Evolutionary conservation across 1,140 invertebrate genomes (phyloP).

Genomic region (Portunus trituberculatus): DNA sequence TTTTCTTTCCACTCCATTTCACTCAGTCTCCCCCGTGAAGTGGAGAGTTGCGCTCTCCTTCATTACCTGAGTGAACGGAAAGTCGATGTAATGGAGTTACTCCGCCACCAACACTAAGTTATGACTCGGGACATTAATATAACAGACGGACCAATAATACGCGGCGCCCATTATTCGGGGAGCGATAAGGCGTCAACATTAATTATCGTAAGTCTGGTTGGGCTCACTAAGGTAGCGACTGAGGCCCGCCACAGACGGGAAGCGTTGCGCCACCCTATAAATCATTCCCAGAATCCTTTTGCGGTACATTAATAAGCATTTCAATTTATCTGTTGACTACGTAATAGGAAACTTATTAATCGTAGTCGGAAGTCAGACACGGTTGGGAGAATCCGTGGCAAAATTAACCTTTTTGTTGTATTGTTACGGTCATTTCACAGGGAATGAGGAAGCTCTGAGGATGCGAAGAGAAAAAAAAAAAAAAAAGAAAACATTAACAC

Average conservation of each 20-base stretch:
- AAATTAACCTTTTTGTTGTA: too few species aligned
- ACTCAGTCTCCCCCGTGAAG: neutral
- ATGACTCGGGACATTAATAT: conserved; percentile 55
- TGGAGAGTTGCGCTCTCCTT: neutral
- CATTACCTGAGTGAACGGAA: neutral
- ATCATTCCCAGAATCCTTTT: neutral
- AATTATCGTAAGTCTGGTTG: conserved; percentile 21
- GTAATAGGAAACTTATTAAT: neutral
- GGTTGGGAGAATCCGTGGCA: too few species aligned
- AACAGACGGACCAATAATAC: conserved; percentile 35
- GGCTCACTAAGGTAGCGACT: neutral
- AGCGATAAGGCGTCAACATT: conserved; percentile 47
- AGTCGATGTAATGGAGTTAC: conserved; percentile 39
- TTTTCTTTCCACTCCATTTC: conserved; percentile 41
- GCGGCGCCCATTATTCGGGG: conserved; percentile 41
- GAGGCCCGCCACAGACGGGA: neutral
- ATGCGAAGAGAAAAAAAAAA: too few species aligned
- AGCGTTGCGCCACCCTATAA: neutral
- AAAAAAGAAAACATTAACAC: too few species aligned
- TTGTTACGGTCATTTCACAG: too few species aligned
- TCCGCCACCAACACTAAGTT: neutral
- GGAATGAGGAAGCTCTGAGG: too few species aligned
- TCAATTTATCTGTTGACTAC: neutral
- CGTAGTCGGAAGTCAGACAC: neutral
- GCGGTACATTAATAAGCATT: neutral